Evolutionary conservation across 2,113 vertebrate species (phyloP).

Genomic region (Andinoacara biseriatus): DNA sequence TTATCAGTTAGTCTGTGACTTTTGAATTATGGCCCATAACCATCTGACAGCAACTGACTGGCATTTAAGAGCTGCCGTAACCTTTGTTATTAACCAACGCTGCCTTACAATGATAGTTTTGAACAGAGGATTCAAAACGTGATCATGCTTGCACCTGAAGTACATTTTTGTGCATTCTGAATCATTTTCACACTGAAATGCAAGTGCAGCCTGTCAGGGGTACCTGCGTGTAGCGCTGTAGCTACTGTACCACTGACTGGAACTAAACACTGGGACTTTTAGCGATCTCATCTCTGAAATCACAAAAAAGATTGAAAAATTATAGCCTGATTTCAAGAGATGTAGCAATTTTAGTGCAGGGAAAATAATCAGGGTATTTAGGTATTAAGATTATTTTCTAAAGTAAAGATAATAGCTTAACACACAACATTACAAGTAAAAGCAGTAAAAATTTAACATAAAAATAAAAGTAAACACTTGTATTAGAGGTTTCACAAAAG

Average conservation of each 20-base stretch:
- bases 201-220: rapidly evolving
- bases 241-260: not conserved
- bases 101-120: not conserved
- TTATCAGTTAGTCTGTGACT: not conserved
- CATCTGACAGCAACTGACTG: not conserved
- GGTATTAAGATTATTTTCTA: too few species aligned
- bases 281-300: too few species aligned
- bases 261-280: too few species aligned
- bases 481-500: too few species aligned
- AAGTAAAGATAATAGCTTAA: too few species aligned
- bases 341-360: too few species aligned
- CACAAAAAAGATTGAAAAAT: too few species aligned
- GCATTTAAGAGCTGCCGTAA: not conserved
- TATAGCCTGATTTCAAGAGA: too few species aligned
- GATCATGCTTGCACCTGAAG: not conserved
- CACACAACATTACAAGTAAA: too few species aligned
- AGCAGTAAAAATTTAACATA: too few species aligned
- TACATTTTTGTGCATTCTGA: not conserved
- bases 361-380: too few species aligned
- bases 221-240: not conserved
- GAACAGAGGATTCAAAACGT: not conserved
- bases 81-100: not conserved
- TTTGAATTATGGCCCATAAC: not conserved
- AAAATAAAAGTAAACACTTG: too few species aligned
- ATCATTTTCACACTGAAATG: not conserved